Base-by-base conservation (phyloP, 2,113 vertebrate species). In the Microcebus ravelobensis region DNA sequence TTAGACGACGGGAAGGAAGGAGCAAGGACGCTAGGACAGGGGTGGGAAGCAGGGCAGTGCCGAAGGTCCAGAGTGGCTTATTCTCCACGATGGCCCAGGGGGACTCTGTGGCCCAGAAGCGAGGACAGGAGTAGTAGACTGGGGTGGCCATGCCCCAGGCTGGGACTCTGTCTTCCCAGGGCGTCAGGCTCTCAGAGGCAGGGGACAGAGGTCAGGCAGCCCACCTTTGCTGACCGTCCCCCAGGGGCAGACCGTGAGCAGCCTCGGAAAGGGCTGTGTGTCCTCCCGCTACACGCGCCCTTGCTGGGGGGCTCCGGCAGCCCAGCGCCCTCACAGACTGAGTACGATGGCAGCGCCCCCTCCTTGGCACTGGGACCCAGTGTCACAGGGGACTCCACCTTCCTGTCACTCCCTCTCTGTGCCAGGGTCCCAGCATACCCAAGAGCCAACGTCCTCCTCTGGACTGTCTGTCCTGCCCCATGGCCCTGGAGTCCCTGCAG, bases 41-140 rank as follows among this genome's bases (percentile, higher is more conserved):
- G 4, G 5, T 9, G 11, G 63, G 9, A 94, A 65, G 80, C 88
- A 71, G 21, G 77, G 31, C 42, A 4, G 4, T 2, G n/a, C 55
- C 8, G 50, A 6, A 42, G 81, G 36, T 10, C 65, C 34, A 12
- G 1, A 20, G 81, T 4, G 2, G 59, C 76, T 7, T 25, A 7
- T 20, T 65, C 31, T 70, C 34, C 3, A 0, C 0, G 36, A 23
- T 13, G 86, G 42, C 27, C 7, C 3, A 2, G n/a, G 1, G 1
- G 2, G 39, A 45, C 36, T 52, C 27, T 36, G 34, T 23, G 57
- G 45, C 73, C 48, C 65, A 8, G 48, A 48, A 11, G 20, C 34
- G 1, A 31, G 31, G 61, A 70, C 31, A 5, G 6, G 55, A 57
- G 14, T 61, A 67, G 42, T 55, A 48, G 39, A 45, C 8, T 9